A percentile compares a stretch with the other conserved stretches of the same genome.
Conservation (phyloP, 2,113 vertebrate species). For the Ceyx cyanopectus region DNA sequence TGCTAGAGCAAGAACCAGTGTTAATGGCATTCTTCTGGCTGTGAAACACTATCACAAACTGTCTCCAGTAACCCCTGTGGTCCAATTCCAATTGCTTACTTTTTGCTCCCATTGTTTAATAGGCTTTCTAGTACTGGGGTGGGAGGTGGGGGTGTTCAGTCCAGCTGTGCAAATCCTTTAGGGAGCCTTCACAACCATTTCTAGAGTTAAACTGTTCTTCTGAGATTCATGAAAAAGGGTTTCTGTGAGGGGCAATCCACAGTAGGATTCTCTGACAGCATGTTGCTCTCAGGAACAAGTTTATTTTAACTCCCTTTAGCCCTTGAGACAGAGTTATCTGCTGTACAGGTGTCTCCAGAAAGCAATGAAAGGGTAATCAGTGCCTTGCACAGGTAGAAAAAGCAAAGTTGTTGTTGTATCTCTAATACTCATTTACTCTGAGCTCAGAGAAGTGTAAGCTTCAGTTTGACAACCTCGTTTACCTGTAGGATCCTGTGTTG, state of each 20-base stretch:
- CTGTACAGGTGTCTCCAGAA: not conserved
- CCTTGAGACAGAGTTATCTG: not conserved
- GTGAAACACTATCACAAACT: not conserved
- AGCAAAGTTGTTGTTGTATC: not conserved
- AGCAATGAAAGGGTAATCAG: not conserved
- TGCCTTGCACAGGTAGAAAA: not conserved
- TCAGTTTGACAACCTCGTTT: not conserved
- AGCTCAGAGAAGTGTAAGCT: not conserved
- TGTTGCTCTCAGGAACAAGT: not conserved
- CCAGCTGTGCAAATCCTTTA: not conserved
- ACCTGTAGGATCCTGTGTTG: not conserved
- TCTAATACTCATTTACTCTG: not conserved
- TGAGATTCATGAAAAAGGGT: not conserved
- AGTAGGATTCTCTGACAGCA: not conserved
- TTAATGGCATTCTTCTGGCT: not conserved
- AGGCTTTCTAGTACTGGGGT: not conserved
- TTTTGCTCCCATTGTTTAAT: conserved; percentile 22
- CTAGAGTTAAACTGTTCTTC: not conserved
- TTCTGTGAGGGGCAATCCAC: not conserved
- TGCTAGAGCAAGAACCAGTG: not conserved
- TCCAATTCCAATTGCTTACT: not conserved
- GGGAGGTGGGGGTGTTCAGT: not conserved
- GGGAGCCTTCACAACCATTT: not conserved
- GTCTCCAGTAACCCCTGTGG: not conserved
- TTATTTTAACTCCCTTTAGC: not conserved